Evolutionary conservation across 2,888 invertebrate genomes (phyloP).

Genomic region (Tenthredo scrophulariae): DNA sequence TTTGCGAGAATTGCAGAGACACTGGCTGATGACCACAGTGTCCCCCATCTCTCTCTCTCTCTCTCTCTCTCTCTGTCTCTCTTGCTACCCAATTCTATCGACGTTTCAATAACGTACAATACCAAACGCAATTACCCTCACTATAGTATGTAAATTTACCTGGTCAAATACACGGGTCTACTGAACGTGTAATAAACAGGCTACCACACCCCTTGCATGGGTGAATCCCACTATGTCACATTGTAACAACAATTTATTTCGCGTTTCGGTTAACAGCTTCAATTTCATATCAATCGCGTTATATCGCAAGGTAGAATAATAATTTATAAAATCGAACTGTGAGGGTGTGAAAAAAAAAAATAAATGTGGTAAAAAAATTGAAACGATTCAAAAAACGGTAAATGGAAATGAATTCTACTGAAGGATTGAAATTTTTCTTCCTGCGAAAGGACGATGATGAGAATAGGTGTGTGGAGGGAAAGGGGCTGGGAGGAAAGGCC

Average conservation of each 20-base stretch:
- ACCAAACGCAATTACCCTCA: conserved; percentile 25
- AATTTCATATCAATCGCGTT: not conserved
- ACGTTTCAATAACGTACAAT: conserved; percentile 27
- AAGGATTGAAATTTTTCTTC: not conserved
- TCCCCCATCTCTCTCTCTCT: not conserved
- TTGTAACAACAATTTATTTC: not conserved
- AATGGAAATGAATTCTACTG: not conserved
- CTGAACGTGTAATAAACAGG: conserved; percentile 14
- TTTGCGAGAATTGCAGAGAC: not conserved
- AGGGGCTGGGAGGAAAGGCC: not conserved
- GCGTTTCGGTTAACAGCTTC: not conserved
- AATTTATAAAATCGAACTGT: not conserved
- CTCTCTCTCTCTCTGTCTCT: not conserved
- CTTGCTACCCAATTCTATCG: not conserved
- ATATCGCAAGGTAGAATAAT: no score
- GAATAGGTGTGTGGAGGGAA: not conserved
- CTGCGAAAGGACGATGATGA: not conserved
- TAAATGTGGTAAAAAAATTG: not conserved
- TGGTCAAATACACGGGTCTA: not conserved
- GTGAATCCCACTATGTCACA: not conserved
- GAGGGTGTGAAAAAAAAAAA: no score
- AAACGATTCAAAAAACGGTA: not conserved
- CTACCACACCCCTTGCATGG: not conserved
- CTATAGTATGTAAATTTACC: conserved; percentile 35
- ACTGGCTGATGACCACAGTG: no score